These are phyloP conservation scores for Ataeniobius toweri DNA, from an alignment of 2,797 vertebrate species.

Conservation along the genomic window DNA sequence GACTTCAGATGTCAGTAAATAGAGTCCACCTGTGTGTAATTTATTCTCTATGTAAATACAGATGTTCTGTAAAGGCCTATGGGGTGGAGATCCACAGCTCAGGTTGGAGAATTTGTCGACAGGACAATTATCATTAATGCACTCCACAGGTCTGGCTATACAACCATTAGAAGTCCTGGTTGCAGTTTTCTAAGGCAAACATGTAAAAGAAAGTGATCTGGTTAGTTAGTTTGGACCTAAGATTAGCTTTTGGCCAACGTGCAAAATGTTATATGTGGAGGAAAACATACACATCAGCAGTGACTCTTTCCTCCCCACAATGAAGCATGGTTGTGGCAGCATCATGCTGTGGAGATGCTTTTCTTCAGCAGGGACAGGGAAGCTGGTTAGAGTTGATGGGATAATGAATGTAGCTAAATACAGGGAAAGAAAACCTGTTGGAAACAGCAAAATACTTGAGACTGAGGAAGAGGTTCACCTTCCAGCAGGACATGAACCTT, in stretches of 20 bases:
- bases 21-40: no score
- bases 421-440: no score
- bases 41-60: not conserved
- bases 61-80: not conserved
- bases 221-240: not conserved
- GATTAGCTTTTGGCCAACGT: not conserved
- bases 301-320: not conserved
- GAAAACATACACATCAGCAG: not conserved
- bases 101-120: not conserved
- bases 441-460: not conserved
- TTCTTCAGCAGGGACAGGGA: not conserved
- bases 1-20: no score
- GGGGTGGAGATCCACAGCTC: not conserved
- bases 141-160: not conserved
- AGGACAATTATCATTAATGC: not conserved
- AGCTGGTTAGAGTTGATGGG: not conserved
- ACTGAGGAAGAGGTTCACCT: not conserved
- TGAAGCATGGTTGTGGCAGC: not conserved
- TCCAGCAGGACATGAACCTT: slow-evolving; percentile 11
- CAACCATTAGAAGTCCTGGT: not conserved
- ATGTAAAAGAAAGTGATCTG: not conserved
- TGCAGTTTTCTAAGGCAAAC: no score
- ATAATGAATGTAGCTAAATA: not conserved
- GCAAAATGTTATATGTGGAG: not conserved
- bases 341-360: not conserved